Conservation (phyloP, 2,888 invertebrate genomes). For the Plebejus anna region DNA sequence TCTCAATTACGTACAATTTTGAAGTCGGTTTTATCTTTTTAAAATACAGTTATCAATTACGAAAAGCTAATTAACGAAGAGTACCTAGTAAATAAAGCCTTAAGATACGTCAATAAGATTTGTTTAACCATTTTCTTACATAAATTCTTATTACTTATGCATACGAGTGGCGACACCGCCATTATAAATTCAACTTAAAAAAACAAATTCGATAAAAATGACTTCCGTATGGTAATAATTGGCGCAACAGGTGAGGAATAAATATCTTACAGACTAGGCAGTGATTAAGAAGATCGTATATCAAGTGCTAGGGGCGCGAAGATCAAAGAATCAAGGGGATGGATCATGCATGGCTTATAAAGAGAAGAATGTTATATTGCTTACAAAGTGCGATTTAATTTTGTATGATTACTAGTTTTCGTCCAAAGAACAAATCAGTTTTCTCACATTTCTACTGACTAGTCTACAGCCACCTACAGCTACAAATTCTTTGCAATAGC, state of each 20-base stretch:
- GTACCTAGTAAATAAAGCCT: background rate
- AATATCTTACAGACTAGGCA: constrained; percentile 65
- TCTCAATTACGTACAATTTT: no score
- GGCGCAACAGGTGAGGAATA: constrained; percentile 73
- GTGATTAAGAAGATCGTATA: constrained; percentile 71
- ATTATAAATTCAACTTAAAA: constrained; percentile 42
- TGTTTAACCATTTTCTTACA: background rate
- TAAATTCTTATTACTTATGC: constrained; percentile 33
- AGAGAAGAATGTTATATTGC: background rate
- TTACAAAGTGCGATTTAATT: background rate
- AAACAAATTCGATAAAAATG: constrained; percentile 50
- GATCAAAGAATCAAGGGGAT: background rate
- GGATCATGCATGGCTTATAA: background rate
- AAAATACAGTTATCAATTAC: no score
- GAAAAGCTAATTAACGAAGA: no score
- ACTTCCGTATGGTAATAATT: constrained; percentile 71
- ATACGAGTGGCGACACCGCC: constrained; percentile 38
- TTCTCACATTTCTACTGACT: background rate
- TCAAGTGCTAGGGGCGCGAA: constrained; percentile 55
- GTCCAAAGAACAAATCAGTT: background rate
- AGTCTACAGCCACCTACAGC: background rate
- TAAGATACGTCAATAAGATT: background rate
- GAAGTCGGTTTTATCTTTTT: no score
- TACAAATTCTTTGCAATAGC: background rate
- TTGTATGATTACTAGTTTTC: background rate